Conservation (phyloP, 2,113 vertebrate genomes). For the Eleginops maclovinus region DNA sequence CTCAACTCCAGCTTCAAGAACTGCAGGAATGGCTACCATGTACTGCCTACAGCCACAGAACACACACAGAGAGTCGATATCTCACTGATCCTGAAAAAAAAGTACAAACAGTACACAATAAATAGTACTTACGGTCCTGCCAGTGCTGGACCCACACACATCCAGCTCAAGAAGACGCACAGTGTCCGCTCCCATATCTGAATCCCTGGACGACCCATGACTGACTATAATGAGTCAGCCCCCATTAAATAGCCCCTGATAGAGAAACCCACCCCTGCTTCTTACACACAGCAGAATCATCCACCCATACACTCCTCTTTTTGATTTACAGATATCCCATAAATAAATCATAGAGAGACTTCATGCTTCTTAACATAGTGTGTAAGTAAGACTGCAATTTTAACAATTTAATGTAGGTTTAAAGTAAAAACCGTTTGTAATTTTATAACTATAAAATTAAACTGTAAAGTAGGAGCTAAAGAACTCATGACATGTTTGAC, state of each 20-base stretch:
- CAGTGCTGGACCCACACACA: constrained; percentile 14
- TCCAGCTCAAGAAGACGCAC: constrained; percentile 53
- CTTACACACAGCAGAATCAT: not conserved
- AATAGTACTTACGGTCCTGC: constrained; percentile 73
- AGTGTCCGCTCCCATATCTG: constrained; percentile 58
- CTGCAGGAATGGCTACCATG: constrained; percentile 76
- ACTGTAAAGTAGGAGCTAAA: not conserved
- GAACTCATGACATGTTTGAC: not conserved
- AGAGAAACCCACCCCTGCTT: not conserved
- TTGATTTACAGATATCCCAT: not conserved
- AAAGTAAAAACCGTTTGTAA: not conserved
- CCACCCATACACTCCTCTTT: not conserved
- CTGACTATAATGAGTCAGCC: constrained; percentile 20
- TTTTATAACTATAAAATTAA: not conserved
- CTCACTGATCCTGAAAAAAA: not conserved
- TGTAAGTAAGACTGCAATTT: not conserved
- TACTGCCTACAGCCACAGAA: constrained; percentile 57
- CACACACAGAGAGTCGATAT: not conserved
- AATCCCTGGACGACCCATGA: constrained; percentile 61
- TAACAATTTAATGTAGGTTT: not conserved
- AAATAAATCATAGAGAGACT: constrained; percentile 26
- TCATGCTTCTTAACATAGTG: not conserved
- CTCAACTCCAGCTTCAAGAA: constrained; percentile 72
- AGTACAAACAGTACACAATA: too few species aligned
- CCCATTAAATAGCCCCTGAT: constrained; percentile 50